Conservation (phyloP, 2,797 vertebrate genomes). For the Anableps anableps region DNA sequence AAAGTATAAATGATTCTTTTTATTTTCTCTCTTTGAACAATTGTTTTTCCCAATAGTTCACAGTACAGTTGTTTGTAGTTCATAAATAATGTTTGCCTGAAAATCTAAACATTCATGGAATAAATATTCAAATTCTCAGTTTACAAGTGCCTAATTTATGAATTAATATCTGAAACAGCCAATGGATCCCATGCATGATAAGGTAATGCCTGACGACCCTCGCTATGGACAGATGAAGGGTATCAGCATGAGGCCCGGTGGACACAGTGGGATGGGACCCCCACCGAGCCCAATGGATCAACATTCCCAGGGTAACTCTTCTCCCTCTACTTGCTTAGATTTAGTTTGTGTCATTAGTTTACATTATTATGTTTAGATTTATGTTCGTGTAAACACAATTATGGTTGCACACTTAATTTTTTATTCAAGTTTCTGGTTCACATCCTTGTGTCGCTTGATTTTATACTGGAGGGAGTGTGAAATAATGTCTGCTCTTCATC, state of each 20-base stretch:
- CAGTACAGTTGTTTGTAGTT: background rate
- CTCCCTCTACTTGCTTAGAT: background rate
- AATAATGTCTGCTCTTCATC: background rate
- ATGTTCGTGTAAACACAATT: background rate
- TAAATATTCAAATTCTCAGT: background rate
- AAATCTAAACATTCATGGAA: background rate
- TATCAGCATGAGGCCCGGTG: slow-evolving; percentile 88
- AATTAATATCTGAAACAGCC: slow-evolving; percentile 76
- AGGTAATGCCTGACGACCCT: slow-evolving; percentile 89
- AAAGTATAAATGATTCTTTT: slow-evolving; percentile 79
- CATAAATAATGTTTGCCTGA: background rate
- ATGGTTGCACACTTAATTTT: background rate
- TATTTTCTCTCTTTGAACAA: background rate
- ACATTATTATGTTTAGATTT: background rate
- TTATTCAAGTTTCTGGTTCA: background rate
- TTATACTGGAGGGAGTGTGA: background rate
- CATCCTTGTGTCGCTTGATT: background rate
- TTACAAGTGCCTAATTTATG: background rate
- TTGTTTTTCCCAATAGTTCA: background rate
- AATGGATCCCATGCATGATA: slow-evolving; percentile 94
- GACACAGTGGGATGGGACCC: slow-evolving; percentile 91
- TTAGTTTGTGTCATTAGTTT: background rate
- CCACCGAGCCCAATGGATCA: slow-evolving; percentile 97
- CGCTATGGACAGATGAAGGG: slow-evolving; percentile 93
- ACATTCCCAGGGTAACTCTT: slow-evolving; percentile 91